Evolutionary conservation across 2,888 invertebrate genomes (phyloP).

Genomic region (Drosophila pegasa): DNA sequence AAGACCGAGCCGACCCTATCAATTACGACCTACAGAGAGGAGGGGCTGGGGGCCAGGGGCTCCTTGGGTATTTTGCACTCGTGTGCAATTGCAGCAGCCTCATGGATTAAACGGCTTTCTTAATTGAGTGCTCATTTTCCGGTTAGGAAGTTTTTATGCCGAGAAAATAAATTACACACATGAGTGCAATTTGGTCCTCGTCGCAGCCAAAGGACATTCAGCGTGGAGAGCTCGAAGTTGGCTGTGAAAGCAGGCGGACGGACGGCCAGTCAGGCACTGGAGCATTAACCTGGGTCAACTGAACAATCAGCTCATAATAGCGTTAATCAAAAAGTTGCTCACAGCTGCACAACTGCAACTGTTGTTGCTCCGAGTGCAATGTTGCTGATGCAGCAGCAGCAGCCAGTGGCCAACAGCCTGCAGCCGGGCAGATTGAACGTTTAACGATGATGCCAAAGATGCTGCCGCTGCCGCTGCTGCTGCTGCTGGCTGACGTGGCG

Average conservation of each 20-base stretch:
- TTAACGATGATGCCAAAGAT: constrained; percentile 66
- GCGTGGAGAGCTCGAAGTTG: constrained; percentile 8
- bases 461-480: constrained; percentile 12
- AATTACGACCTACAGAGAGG: constrained; percentile 49
- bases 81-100: constrained; percentile 57
- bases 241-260: constrained; percentile 6
- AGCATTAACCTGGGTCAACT: constrained; percentile 72
- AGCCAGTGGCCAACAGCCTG: constrained; percentile 12
- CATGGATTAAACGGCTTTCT: constrained; percentile 77
- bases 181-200: constrained; percentile 74
- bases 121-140: constrained; percentile 81
- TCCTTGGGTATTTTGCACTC: constrained; percentile 29
- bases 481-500: constrained; percentile 6
- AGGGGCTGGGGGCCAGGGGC: constrained; percentile 47
- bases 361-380: constrained; percentile 33
- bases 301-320: constrained; percentile 80
- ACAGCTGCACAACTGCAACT: constrained; percentile 26
- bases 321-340: constrained; percentile 78
- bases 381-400: constrained; percentile 52
- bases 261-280: constrained; percentile 27
- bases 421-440: constrained; percentile 58
- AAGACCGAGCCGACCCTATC: constrained; percentile 72
- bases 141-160: constrained; percentile 81
- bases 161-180: constrained; percentile 81
- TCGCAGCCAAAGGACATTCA: constrained; percentile 42